Evolutionary conservation across 2,888 invertebrate genomes (phyloP).

Genomic region (Coenonympha arcania): DNA sequence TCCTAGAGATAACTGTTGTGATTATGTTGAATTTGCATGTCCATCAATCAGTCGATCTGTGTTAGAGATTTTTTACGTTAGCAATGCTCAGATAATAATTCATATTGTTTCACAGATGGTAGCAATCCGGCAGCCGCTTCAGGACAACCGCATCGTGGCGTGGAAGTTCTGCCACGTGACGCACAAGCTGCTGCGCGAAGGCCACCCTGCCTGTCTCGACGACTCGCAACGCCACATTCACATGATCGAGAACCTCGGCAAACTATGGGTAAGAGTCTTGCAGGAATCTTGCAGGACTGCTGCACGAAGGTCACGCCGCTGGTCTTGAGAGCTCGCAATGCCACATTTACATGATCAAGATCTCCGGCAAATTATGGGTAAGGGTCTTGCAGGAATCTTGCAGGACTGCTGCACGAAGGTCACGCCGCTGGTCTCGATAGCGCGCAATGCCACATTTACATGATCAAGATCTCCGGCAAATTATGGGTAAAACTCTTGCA

Average conservation of each 20-base stretch:
- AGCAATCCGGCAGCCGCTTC: conserved; percentile 80
- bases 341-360: conserved; percentile 84
- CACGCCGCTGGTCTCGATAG: conserved; percentile 90
- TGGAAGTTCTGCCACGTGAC: conserved; percentile 99
- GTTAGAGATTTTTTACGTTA: too few relatives aligned
- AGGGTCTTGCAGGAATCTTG: too few relatives aligned
- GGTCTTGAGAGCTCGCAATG: conserved; percentile 89
- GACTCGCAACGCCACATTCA: conserved; percentile 87
- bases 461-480: conserved; percentile 90
- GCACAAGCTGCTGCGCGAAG: conserved; percentile 96
- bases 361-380: conserved; percentile 94
- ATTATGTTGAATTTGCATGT: too few relatives aligned
- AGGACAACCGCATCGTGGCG: conserved; percentile 95
- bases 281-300: too few relatives aligned
- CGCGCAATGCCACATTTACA: conserved; percentile 84
- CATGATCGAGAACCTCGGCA: conserved; percentile 89
- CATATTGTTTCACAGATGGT: conserved; percentile 51
- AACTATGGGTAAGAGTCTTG: conserved; percentile 95
- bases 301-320: conserved; percentile 94
- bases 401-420: conserved; percentile 94
- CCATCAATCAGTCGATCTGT: too few relatives aligned
- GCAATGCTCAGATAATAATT: too few relatives aligned
- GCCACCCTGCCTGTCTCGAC: conserved; percentile 88
- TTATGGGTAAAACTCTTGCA: too few relatives aligned
- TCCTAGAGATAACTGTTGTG: too few relatives aligned